These are phyloP conservation scores for Pygoscelis antarcticus DNA, from an alignment of 2,113 vertebrate genomes.

Conservation along the genomic window DNA sequence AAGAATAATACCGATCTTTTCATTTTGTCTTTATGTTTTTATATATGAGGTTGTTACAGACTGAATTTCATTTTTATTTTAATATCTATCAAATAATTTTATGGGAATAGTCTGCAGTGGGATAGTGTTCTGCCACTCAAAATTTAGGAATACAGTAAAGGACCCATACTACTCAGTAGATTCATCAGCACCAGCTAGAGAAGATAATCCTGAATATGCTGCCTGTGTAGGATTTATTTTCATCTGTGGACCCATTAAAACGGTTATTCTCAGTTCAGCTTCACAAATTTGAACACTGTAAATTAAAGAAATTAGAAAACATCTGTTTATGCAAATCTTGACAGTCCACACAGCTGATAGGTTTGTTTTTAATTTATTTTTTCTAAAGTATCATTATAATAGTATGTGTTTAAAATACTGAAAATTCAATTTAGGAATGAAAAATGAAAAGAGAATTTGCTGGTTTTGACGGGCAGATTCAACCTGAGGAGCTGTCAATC, in stretches of 20 bases:
- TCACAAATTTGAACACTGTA: not conserved
- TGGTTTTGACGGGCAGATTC: not conserved
- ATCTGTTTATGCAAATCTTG: not conserved
- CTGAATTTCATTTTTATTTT: not conserved
- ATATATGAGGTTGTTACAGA: not conserved
- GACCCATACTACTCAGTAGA: not conserved
- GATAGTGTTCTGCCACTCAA: not conserved
- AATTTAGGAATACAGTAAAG: not conserved
- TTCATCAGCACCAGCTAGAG: not conserved
- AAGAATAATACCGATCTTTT: not conserved
- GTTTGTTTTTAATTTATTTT: not conserved
- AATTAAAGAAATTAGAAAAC: not conserved
- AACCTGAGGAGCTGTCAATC: not conserved
- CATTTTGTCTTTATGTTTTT: not conserved
- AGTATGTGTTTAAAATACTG: constrained; percentile 32
- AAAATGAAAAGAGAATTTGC: not conserved
- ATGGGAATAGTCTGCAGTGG: not conserved
- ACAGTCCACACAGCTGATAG: not conserved
- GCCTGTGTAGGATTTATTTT: not conserved
- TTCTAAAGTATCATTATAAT: not conserved
- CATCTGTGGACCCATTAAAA: not conserved
- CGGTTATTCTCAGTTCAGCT: not conserved
- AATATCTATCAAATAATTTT: not conserved
- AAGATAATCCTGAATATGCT: not conserved
- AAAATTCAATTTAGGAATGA: not conserved